These are phyloP conservation scores for Oscheius onirici DNA, from an alignment of 2,888 invertebrate genomes.

Conservation along the genomic window DNA sequence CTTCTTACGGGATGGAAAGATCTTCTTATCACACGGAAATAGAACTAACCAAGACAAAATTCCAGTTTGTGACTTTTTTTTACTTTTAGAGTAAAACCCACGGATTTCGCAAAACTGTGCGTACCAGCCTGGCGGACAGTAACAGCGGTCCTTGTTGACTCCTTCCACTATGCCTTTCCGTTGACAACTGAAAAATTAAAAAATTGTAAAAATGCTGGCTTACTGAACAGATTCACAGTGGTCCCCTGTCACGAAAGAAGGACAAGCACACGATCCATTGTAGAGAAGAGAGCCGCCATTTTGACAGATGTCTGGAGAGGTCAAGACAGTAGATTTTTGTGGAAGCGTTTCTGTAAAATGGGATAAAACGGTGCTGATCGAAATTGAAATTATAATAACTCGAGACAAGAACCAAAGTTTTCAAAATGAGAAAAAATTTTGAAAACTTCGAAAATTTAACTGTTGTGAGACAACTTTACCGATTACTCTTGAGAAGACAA, in stretches of 20 bases:
- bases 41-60: too few species aligned
- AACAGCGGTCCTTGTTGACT: constrained; percentile 37
- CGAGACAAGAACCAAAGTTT: background rate
- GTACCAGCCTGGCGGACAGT: constrained; percentile 47
- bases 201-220: background rate
- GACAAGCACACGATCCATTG: constrained; percentile 36
- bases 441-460: background rate
- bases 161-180: constrained; percentile 35
- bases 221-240: constrained; percentile 39
- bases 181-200: constrained; percentile 35
- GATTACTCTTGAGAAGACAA: background rate
- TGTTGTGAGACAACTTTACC: background rate
- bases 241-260: constrained; percentile 33
- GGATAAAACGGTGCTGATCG: too few species aligned
- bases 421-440: background rate
- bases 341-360: background rate
- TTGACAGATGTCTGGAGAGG: background rate
- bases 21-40: too few species aligned
- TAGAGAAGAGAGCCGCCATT: constrained; percentile 5
- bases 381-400: background rate
- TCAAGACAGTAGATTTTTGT: background rate
- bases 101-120: constrained; percentile 40
- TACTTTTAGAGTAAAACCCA: background rate
- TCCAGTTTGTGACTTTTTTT: background rate
- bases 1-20: too few species aligned